These are phyloP conservation scores for Sorex araneus DNA, from an alignment of 2,113 vertebrate species.

Conservation along the genomic window DNA sequence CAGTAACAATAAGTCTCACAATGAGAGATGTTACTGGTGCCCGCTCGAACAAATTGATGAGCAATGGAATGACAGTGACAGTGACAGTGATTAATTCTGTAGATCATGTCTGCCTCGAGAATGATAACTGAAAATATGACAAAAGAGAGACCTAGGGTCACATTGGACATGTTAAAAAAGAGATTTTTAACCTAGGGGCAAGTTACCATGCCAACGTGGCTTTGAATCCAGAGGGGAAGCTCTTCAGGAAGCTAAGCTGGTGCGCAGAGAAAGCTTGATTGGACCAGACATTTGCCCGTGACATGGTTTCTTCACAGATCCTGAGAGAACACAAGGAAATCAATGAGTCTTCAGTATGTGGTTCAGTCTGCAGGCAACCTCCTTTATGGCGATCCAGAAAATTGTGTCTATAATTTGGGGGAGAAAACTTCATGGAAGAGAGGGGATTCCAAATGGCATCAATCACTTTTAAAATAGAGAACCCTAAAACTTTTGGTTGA, in stretches of 20 bases:
- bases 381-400: accelerated
- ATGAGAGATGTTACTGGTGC: too few species aligned
- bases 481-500: not conserved
- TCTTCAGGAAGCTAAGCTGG: not conserved
- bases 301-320: not conserved
- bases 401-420: not conserved
- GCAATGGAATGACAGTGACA: too few species aligned
- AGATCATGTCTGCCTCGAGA: too few species aligned
- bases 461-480: not conserved
- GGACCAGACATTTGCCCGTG: not conserved
- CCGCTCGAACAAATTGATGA: too few species aligned
- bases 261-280: not conserved
- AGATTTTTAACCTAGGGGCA: not conserved
- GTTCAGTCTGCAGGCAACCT: not conserved
- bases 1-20: too few species aligned
- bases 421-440: not conserved
- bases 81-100: too few species aligned
- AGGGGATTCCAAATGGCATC: not conserved
- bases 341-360: not conserved
- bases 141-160: too few species aligned
- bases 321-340: not conserved
- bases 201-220: not conserved
- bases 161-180: too few species aligned
- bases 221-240: not conserved
- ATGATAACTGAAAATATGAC: too few species aligned